Evolutionary conservation across 2,113 vertebrate genomes (phyloP).

Genomic region (Tilapia sparmanii): DNA sequence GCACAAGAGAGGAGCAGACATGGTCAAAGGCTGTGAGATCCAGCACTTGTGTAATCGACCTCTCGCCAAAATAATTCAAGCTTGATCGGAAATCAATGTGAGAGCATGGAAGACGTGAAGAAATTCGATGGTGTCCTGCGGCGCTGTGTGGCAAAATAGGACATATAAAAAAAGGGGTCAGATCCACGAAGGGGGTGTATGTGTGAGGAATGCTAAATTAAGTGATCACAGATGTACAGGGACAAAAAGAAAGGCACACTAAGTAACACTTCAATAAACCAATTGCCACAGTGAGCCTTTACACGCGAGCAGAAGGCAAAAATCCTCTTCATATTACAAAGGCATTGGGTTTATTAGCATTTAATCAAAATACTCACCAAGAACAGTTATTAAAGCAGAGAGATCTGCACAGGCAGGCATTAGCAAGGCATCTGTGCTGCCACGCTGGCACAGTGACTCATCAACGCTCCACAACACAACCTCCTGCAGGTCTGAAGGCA

Average conservation of each 20-base stretch:
- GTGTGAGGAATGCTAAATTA: conserved; percentile 17
- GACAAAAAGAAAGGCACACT: neutral
- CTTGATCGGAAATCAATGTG: conserved; percentile 53
- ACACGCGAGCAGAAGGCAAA: neutral
- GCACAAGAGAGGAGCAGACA: neutral
- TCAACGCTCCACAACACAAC: conserved; percentile 30
- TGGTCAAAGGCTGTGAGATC: conserved; percentile 22
- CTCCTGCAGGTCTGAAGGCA: conserved; percentile 41
- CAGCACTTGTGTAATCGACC: conserved; percentile 42
- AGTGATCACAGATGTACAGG: conserved; percentile 1
- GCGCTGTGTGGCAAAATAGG: conserved; percentile 23
- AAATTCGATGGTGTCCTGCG: conserved; percentile 31
- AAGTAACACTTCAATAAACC: conserved; percentile 8
- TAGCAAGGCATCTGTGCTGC: conserved; percentile 32
- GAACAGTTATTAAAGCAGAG: conserved; percentile 22
- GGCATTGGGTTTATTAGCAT: conserved; percentile 19
- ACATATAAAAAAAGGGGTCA: conserved; percentile 8
- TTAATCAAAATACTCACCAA: conserved; percentile 39
- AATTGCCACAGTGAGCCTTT: neutral
- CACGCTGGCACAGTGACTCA: conserved; percentile 49
- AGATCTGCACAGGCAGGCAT: conserved; percentile 25
- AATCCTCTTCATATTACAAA: neutral
- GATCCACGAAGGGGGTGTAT: conserved; percentile 4
- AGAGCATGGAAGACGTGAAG: conserved; percentile 17
- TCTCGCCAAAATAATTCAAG: conserved; percentile 49